phyloP scores from a whole-genome alignment of 2,113 vertebrate genomes.

The Grammomys dolichurus region DNA sequence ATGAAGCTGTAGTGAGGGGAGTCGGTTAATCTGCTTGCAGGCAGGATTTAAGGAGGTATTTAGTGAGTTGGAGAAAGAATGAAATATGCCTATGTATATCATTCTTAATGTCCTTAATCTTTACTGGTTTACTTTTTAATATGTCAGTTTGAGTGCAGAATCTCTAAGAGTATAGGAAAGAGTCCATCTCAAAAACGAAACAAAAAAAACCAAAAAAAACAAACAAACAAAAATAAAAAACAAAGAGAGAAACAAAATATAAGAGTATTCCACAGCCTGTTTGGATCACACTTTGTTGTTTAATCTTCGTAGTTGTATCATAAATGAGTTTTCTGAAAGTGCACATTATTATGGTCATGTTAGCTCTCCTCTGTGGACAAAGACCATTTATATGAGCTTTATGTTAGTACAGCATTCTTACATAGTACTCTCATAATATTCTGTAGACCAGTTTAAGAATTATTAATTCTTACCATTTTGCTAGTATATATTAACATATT shows the following conservation, averaged over 20 bases:
- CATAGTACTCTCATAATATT: background rate
- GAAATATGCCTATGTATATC: background rate
- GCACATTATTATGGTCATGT: background rate
- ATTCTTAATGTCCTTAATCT: conserved; percentile 51
- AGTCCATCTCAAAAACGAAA: background rate
- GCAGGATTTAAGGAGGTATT: background rate
- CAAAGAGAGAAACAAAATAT: background rate
- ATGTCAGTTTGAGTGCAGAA: background rate
- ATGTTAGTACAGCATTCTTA: background rate
- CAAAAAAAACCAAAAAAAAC: no score
- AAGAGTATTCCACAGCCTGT: background rate
- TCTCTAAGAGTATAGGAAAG: conserved; percentile 3
- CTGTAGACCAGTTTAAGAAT: conserved; percentile 21
- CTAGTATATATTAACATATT: conserved; percentile 22
- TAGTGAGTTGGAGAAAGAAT: conserved; percentile 26
- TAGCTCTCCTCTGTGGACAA: background rate
- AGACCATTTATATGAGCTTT: background rate
- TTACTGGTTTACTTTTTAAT: conserved; percentile 15
- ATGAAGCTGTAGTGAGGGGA: background rate
- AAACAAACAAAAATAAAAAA: background rate
- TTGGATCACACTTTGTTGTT: conserved; percentile 37
- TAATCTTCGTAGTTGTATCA: background rate
- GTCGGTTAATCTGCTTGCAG: background rate
- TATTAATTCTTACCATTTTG: conserved; percentile 24
- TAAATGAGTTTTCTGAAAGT: conserved; percentile 23